Conservation (phyloP, 2,113 vertebrate species). For the Coturnix japonica region DNA sequence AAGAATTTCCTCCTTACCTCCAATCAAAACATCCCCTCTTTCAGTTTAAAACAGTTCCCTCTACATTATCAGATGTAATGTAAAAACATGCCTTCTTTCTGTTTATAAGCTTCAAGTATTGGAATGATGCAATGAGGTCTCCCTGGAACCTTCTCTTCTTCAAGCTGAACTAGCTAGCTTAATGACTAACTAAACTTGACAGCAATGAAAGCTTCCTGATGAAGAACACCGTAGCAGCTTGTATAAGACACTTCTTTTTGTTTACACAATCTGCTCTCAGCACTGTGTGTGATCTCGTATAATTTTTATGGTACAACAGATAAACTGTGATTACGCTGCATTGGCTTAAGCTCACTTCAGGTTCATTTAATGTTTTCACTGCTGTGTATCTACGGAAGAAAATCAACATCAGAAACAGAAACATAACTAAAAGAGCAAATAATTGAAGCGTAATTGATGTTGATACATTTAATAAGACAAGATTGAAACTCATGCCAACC, state of each 20-base stretch:
- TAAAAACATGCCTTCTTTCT: background rate
- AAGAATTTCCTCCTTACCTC: background rate
- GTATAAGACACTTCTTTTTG: background rate
- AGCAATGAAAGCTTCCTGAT: background rate
- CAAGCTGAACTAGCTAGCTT: background rate
- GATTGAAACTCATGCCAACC: rapidly evolving
- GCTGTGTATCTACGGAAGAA: background rate
- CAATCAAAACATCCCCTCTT: background rate
- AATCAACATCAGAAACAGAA: background rate
- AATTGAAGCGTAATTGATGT: background rate
- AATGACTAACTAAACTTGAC: background rate
- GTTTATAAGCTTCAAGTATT: background rate
- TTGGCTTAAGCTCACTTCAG: background rate
- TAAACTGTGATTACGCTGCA: background rate
- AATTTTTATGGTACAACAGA: background rate
- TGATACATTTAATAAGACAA: background rate
- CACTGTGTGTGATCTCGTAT: background rate
- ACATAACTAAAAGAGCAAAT: background rate
- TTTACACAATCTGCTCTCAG: background rate
- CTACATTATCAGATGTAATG: background rate
- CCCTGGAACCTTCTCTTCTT: background rate
- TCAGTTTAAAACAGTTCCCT: background rate
- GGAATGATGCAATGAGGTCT: background rate
- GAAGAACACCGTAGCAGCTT: background rate
- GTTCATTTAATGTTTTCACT: background rate